Conservation (phyloP, 2,113 vertebrate genomes). For the Neolamprologus kungweensis region DNA sequence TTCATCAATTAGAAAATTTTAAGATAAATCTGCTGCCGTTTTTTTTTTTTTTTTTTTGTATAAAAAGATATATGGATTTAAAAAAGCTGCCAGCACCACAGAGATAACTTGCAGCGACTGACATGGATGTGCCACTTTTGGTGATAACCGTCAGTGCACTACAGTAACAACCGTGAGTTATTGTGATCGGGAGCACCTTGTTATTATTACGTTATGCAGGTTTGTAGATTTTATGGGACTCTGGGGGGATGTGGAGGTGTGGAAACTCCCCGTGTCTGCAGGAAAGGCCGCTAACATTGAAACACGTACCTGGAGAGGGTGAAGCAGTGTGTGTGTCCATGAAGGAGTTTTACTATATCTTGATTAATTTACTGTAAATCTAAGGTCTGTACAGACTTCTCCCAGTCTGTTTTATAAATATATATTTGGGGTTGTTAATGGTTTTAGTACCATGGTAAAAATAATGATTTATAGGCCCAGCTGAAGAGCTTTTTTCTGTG, state of each 20-base stretch:
- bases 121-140: neutral
- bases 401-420: neutral
- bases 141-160: neutral
- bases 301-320: neutral
- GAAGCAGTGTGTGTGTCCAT: neutral
- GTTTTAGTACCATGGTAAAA: neutral
- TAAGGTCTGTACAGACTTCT: neutral
- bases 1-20: neutral
- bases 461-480: neutral
- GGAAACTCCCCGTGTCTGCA: neutral
- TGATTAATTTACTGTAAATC: neutral
- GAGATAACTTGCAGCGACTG: neutral
- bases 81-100: neutral
- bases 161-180: neutral
- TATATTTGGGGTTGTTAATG: neutral
- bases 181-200: neutral
- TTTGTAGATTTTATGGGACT: neutral
- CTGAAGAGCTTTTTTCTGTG: neutral
- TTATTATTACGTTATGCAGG: neutral
- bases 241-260: neutral
- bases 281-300: neutral
- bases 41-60: neutral
- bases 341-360: neutral
- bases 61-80: neutral
- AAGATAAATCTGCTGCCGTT: neutral